These are phyloP conservation scores for Prorops nasuta DNA, from an alignment of 1,140 invertebrate species.

Conservation along the genomic window DNA sequence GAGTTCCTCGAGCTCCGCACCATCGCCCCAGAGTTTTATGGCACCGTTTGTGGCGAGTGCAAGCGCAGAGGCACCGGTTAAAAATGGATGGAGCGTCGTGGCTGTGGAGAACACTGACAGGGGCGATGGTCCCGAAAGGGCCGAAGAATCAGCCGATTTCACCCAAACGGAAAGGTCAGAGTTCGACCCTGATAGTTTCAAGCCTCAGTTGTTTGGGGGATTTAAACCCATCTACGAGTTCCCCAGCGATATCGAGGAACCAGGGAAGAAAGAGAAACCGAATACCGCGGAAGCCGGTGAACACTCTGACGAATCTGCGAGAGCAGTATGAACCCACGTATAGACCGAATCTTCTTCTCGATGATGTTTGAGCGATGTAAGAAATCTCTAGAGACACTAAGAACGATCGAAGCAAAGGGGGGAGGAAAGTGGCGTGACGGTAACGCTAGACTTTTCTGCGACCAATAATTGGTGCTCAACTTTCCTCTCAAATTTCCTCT, in stretches of 20 bases:
- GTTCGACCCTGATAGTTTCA: slow-evolving; percentile 68
- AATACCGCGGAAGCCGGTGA: no score
- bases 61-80: slow-evolving; percentile 56
- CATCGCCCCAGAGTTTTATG: slow-evolving; percentile 63
- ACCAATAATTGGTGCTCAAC: no score
- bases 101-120: slow-evolving; percentile 31
- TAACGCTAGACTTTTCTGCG: no score
- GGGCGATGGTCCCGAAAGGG: slow-evolving; percentile 29
- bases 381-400: no score
- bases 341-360: no score
- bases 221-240: slow-evolving; percentile 67
- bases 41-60: slow-evolving; percentile 70
- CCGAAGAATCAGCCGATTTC: slow-evolving; percentile 24
- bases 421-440: no score
- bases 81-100: slow-evolving; percentile 67
- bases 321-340: no score
- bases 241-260: slow-evolving; percentile 29
- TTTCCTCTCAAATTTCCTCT: no score
- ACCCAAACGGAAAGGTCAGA: slow-evolving; percentile 41
- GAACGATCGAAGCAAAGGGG: no score
- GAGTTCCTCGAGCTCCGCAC: slow-evolving; percentile 51
- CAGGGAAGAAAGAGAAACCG: no score
- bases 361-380: no score
- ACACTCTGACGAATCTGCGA: no score
- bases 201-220: slow-evolving; percentile 67